Base-by-base conservation (phyloP, 2,888 invertebrate species). In the Cyclophora albipunctata region DNA sequence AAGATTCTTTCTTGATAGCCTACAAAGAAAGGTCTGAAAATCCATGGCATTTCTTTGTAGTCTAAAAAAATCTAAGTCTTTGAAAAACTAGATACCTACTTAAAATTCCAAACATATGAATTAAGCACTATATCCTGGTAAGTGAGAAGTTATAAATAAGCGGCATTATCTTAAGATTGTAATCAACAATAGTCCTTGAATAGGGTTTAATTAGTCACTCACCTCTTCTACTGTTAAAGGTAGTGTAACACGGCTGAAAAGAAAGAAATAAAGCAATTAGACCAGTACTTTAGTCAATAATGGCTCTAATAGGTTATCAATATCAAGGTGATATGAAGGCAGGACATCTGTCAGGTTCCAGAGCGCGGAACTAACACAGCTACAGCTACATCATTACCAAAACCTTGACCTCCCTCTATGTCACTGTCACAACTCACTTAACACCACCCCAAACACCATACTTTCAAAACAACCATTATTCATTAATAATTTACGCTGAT, bases 141-240 rank as follows among this genome's bases (percentile, higher is more conserved):
- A 20, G 20, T 20, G 20, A 20, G 20, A 20, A 20, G 20, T 20
- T 20, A 20, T 20, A 20, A 20, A 20, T 20, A 20, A 20, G 20
- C 20, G 20, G 20, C 20, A 20, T 37, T 37, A 37, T 37, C 37
- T 37, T 37, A 37, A 37, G 37, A 37, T 37, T 5, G 5, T 37
- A 37, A 37, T 37, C 37, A 5, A 5, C 4, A 5, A 37, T 5
- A 37, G 37, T 37, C 37, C 37, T 37, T 37, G 37, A 37, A 37
- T 5, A 5, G 5, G 37, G 37, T 53, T 51, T 57, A 54, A 54
- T n/a, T 54, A 41, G 51, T 51, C 54, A 57, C 94, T 91, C 91
- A 97, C 97, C 95, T 98, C 98, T 90, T 98, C 97, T 67, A 98
- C 98, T 72, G 97, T 96, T 85, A 98, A 92, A 78, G 98, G 98